A percentile compares a stretch with the other conserved stretches of the same genome.
These are phyloP conservation scores for Amblyjoppa fuscipennis DNA, from an alignment of 2,888 invertebrate genomes.

Conservation along the genomic window DNA sequence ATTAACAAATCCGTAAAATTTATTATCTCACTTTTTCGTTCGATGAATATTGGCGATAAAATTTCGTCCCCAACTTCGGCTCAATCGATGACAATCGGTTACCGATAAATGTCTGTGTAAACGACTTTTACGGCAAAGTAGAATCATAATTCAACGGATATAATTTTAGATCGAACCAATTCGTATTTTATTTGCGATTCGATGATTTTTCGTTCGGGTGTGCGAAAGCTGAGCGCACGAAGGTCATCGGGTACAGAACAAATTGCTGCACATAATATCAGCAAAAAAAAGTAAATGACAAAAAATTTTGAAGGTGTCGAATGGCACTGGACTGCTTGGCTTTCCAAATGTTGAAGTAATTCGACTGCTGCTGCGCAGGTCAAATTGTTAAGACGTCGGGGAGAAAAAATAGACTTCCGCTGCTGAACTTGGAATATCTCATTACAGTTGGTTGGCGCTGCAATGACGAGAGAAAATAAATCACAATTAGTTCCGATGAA, in stretches of 20 bases:
- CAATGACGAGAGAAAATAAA: constrained; percentile 55
- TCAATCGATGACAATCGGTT: background rate
- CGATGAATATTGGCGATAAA: background rate
- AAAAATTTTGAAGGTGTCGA: constrained; percentile 36
- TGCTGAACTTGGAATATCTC: constrained; percentile 21
- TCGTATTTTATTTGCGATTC: background rate
- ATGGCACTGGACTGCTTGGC: constrained; percentile 45
- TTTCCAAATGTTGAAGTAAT: constrained; percentile 5
- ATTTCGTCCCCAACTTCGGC: background rate
- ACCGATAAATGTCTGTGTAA: background rate
- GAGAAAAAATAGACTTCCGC: constrained; percentile 20
- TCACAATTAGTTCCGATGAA: background rate
- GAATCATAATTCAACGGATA: background rate
- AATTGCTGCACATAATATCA: too few species aligned
- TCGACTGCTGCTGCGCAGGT: background rate
- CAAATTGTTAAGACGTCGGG: constrained; percentile 30
- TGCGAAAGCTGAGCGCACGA: too few species aligned
- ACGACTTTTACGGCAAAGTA: background rate
- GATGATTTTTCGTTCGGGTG: too few species aligned
- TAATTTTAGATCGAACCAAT: background rate
- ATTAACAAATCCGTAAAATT: constrained; percentile 35
- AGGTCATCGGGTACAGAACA: too few species aligned
- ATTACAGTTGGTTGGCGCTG: constrained; percentile 77
- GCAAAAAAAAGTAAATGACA: too few species aligned
- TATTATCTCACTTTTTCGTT: background rate